Conservation (phyloP, 2,113 vertebrate species). For the Deroptyus accipitrinus region DNA sequence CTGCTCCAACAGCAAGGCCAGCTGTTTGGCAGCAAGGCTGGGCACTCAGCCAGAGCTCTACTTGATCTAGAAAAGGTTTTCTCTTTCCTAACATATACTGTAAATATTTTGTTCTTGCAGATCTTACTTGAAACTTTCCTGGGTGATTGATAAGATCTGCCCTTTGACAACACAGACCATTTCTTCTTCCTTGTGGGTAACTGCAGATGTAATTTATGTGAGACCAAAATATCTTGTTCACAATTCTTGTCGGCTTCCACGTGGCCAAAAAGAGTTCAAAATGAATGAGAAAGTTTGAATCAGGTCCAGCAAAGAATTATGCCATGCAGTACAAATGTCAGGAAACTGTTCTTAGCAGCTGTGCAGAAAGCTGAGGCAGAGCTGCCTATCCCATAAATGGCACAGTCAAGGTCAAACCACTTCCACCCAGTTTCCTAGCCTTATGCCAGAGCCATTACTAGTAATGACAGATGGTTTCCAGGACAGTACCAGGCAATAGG, state of each 20-base stretch:
- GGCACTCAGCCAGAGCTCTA: neutral
- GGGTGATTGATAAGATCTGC: neutral
- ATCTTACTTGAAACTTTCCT: neutral
- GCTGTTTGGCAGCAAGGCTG: slow-evolving; percentile 16
- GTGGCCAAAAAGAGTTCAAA: neutral
- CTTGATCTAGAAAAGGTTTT: slow-evolving; percentile 11
- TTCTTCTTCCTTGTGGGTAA: neutral
- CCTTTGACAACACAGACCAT: neutral
- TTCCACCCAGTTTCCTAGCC: neutral
- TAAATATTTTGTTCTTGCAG: slow-evolving; percentile 17
- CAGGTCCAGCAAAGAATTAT: neutral
- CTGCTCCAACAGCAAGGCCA: neutral
- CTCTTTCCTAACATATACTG: neutral
- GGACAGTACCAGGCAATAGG: neutral
- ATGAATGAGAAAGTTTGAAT: neutral
- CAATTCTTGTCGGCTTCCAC: neutral
- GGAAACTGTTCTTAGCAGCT: neutral
- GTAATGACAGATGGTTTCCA: neutral
- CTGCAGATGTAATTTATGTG: neutral
- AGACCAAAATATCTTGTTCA: neutral
- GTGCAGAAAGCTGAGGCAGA: neutral
- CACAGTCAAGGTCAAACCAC: neutral
- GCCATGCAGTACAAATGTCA: neutral
- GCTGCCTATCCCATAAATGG: neutral
- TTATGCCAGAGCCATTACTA: neutral